Evolutionary conservation across 2,797 vertebrate genomes (phyloP).

Genomic region (Varecia variegata): DNA sequence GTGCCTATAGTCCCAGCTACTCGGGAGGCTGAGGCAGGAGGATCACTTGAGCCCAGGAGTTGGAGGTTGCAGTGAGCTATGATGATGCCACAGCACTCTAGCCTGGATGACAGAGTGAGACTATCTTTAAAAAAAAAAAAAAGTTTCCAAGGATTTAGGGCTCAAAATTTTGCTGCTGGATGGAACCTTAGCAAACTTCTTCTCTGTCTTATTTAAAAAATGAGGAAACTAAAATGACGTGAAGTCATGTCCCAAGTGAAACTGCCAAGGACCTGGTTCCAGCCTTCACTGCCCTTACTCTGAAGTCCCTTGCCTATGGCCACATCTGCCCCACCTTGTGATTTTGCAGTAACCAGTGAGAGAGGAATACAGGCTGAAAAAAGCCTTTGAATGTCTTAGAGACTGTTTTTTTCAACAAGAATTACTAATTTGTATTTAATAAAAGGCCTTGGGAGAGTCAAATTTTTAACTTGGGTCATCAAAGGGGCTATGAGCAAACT

Average conservation of each 20-base stretch:
- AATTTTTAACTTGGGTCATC: background rate
- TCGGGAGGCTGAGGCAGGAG: too few species aligned
- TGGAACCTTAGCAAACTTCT: background rate
- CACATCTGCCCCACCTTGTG: accelerated
- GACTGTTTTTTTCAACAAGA: background rate
- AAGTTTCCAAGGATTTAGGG: background rate
- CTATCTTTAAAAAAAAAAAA: too few species aligned
- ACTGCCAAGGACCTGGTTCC: background rate
- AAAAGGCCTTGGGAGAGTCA: background rate
- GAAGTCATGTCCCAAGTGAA: accelerated
- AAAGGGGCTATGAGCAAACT: background rate
- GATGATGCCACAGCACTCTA: too few species aligned
- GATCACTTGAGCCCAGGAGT: too few species aligned
- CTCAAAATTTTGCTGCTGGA: background rate
- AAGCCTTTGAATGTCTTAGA: background rate
- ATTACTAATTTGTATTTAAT: background rate
- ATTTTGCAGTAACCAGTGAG: background rate
- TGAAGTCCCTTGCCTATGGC: background rate
- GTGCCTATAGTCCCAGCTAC: too few species aligned
- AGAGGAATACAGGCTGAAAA: background rate
- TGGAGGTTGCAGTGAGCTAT: too few species aligned
- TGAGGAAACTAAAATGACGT: background rate
- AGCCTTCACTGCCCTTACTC: background rate
- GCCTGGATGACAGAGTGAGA: too few species aligned
- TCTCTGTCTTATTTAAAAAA: background rate